Base-by-base conservation (phyloP, 2,113 vertebrate species). In the Galeopterus variegatus region DNA sequence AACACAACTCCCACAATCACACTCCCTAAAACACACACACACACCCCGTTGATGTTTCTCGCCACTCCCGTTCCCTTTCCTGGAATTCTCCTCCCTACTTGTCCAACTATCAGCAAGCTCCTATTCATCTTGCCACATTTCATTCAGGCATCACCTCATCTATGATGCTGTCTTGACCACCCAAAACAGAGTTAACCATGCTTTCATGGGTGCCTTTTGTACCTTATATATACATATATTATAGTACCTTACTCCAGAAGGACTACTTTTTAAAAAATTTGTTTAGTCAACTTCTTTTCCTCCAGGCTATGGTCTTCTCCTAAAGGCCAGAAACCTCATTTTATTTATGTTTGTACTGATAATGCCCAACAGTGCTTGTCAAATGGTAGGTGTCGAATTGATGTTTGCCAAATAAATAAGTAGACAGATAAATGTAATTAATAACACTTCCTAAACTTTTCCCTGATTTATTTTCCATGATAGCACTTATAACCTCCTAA, bases 381-480 rank as follows among this genome's bases (percentile, higher is more conserved):
- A 82, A 82, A 90, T 33, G 8, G 41, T 90, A 23, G 50, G 45
- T 62, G 23, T 67, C 69, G 48, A 80, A 85, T 54, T 84, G 62
- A 87, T 95, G 28, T 67, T 92, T 96, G 45, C 60, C 64, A 93
- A 92, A 58, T 93, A 95, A 93, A 88, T 65, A 83, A 56, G 60
- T 6, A 89, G 21, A 90, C 33, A 94, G 33, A 97, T 54, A 87
- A 86, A 93, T 69, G 0, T 3, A 83, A 58, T 50, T 83, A 97
- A 81, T 82, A n/a, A 23, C 60, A 93, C 45, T 88, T 58, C 52
- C 9, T 64, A 77, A 91, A n/a, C 36, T 92, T 81, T 92, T 88
- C 62, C 28, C 11, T 88, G 26, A 58, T 86, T 82, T 80, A 76
- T 93, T 86, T 90, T 88, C 80, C 48, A 54, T 96, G 50, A 72